A percentile compares a stretch with the other conserved stretches of the same genome.
These are phyloP conservation scores for Nebria ingens DNA, from an alignment of 1,140 invertebrate species.

Conservation along the genomic window DNA sequence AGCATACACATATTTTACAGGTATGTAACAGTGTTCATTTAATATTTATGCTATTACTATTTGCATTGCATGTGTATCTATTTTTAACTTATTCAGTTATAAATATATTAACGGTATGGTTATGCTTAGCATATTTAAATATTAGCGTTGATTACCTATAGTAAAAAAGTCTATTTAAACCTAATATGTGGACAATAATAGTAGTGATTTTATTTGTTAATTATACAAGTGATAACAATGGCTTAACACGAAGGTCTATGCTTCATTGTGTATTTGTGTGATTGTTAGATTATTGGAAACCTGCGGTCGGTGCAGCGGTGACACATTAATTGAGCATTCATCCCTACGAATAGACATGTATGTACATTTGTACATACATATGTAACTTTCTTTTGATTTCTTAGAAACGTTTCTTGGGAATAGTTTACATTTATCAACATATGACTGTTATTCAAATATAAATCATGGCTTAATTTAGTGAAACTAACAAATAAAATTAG, in stretches of 20 bases:
- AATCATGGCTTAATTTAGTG: neutral
- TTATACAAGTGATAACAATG: too few species aligned
- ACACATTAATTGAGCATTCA: too few species aligned
- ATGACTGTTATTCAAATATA: neutral
- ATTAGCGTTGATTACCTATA: too few species aligned
- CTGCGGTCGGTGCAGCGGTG: too few species aligned
- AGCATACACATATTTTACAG: neutral
- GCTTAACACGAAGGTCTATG: too few species aligned
- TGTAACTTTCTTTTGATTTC: neutral
- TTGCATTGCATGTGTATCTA: too few species aligned
- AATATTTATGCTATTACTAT: neutral
- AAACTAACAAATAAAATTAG: neutral
- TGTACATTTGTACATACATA: neutral
- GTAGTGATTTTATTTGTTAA: too few species aligned
- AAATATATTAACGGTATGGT: neutral
- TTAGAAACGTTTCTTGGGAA: neutral
- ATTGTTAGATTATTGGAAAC: too few species aligned
- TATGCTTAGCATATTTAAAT: neutral
- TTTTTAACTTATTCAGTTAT: neutral
- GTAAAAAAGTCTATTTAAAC: too few species aligned
- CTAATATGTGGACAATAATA: too few species aligned
- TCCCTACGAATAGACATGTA: too few species aligned
- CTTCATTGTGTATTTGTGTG: too few species aligned
- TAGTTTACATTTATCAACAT: neutral
- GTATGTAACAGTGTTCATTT: neutral